Conservation (phyloP, 2,797 vertebrate species). For the Protonibea diacanthus region DNA sequence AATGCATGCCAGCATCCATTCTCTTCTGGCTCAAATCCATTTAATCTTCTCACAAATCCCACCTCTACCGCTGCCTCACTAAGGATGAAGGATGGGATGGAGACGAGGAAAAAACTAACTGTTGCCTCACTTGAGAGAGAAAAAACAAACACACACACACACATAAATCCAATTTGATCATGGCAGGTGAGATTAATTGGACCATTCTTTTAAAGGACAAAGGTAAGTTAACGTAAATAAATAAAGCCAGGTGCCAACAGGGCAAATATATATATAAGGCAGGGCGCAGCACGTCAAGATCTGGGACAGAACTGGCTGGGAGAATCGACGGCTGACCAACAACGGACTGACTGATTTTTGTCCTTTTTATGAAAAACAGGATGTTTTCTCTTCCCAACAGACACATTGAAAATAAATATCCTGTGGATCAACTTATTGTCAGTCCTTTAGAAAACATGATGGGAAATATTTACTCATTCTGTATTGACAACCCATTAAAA, state of each 20-base stretch:
- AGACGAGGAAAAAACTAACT: conserved; percentile 5
- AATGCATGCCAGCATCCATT: conserved; percentile 9
- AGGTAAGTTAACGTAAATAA: conserved; percentile 1
- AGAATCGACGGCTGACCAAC: not conserved
- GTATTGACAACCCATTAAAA: not conserved
- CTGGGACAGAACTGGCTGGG: not conserved
- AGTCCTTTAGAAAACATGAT: conserved; percentile 8
- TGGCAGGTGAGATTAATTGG: not conserved
- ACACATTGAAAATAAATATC: conserved; percentile 24
- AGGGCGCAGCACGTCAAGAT: not conserved
- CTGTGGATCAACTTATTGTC: not conserved
- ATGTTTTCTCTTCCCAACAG: not conserved
- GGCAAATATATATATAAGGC: not conserved
- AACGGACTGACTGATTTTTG: not conserved
- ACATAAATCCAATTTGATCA: not conserved
- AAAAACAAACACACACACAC: not conserved
- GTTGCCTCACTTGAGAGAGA: not conserved
- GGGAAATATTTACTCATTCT: conserved; percentile 25
- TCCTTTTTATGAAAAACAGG: conserved; percentile 9
- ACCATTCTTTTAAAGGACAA: conserved; percentile 6
- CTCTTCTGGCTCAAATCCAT: conserved; percentile 25
- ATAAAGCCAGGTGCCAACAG: conserved; percentile 2
- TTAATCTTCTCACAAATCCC: conserved; percentile 40
- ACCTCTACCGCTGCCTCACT: not conserved
- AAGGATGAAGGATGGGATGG: conserved; percentile 15